phyloP scores from a whole-genome alignment of 2,113 vertebrate genomes.

The Vulpes lagopus region DNA sequence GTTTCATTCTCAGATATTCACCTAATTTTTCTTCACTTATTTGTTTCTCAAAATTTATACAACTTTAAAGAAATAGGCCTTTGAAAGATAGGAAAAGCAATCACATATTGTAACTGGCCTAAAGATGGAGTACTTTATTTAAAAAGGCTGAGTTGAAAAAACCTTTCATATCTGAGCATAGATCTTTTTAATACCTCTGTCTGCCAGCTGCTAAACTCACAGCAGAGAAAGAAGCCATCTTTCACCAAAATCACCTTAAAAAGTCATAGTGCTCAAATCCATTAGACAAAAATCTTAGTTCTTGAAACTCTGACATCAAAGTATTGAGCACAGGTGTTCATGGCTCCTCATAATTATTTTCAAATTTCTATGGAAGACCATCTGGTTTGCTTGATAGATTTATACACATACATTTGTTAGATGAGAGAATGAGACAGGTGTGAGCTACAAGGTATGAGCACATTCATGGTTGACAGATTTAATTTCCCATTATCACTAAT shows the following conservation, averaged over 20 bases:
- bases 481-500: constrained; percentile 43
- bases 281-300: not conserved
- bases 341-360: constrained; percentile 43
- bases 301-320: constrained; percentile 13
- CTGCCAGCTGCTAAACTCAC: constrained; percentile 16
- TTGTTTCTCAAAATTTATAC: constrained; percentile 10
- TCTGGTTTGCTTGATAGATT: constrained; percentile 54
- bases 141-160: not conserved
- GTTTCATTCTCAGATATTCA: not conserved
- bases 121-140: not conserved
- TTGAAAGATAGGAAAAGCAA: not conserved
- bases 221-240: not conserved
- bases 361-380: constrained; percentile 2
- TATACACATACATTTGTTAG: constrained; percentile 34
- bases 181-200: not conserved
- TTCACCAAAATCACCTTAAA: constrained; percentile 19
- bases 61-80: not conserved
- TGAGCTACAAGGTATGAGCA: not conserved
- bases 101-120: not conserved
- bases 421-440: constrained; percentile 67
- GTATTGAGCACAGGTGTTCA: constrained; percentile 54
- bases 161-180: not conserved
- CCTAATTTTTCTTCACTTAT: not conserved
- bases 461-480: constrained; percentile 28
- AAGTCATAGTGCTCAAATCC: not conserved